Base-by-base conservation (phyloP, 2,888 invertebrate genomes). In the Dysmachus trigonus region DNA sequence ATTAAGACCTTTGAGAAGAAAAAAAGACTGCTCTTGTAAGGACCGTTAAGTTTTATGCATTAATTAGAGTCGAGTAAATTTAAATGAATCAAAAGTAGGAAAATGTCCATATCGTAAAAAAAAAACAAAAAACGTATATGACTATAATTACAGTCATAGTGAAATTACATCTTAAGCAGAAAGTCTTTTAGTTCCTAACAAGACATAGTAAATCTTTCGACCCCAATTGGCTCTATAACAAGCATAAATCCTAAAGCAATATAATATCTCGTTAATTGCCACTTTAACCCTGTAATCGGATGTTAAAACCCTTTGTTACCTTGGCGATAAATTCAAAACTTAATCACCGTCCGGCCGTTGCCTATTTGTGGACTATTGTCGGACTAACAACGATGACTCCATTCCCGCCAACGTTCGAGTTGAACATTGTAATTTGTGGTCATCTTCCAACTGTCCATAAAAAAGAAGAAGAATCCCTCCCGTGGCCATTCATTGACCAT, bases 251-350 rank as follows among this genome's bases (percentile, higher is more conserved):
- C 62, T 62, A 8, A 27, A 22, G 18, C 18, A 62, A 62, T 62
- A 62, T 22, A 62, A 62, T 62, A 62, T 62, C 62, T 18, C 62
- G 62, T 62, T 62, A 62, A 62, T 62, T 62, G 27, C 62, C 62
- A 62, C 62, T 62, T 62, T 62, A 62, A 62, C 62, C 62, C 62
- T 62, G 62, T 27, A 62, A 62, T 62, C 62, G 27, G 62, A 62
- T 62, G 62, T 62, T 62, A 62, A n/a, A 73, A 47, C 47, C 81
- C 81, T 31, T 62, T 81, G 81, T 81, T 81, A 62, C 33, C 18
- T 51, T 27, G 53, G 51, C 31, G n/a, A 62, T 81, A 81, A 53
- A 81, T 81, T 81, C 31, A 31, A 10, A 62, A 81, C 35, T 53
- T 81, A 81, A 81, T 81, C 18, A 53, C 62, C 62, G 5, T 22